These are phyloP conservation scores for Octodon degus DNA, from an alignment of 2,113 vertebrate genomes.

Conservation along the genomic window DNA sequence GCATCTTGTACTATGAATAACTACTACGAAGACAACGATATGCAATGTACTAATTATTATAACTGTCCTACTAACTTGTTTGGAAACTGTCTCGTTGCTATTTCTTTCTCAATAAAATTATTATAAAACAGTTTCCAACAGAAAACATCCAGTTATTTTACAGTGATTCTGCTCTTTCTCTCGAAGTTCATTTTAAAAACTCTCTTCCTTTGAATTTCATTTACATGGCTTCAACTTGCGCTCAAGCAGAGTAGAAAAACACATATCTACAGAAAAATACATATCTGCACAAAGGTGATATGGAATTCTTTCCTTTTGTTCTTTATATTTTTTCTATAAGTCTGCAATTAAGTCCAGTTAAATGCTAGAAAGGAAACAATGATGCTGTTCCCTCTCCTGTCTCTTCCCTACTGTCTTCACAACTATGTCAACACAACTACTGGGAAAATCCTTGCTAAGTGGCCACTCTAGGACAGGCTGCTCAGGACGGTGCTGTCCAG, in stretches of 20 bases:
- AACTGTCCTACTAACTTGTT: no score
- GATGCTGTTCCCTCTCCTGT: neutral
- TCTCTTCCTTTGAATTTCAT: neutral
- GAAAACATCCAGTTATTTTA: neutral
- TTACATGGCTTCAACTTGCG: neutral
- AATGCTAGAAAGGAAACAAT: neutral
- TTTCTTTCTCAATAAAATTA: no score
- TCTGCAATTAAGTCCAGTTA: neutral
- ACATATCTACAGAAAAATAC: neutral
- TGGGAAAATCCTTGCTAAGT: neutral
- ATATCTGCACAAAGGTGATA: neutral
- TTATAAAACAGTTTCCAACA: no score
- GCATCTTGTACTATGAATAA: no score
- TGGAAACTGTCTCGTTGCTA: no score
- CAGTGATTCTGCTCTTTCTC: neutral
- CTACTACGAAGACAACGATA: no score
- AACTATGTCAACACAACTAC: neutral
- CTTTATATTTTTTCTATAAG: neutral
- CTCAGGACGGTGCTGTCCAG: neutral
- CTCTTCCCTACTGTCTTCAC: neutral
- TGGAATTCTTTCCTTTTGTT: neutral
- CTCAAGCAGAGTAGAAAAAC: neutral
- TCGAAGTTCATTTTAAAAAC: constrained; percentile 13
- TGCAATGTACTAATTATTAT: no score
- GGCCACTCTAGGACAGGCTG: neutral